Evolutionary conservation across 2,797 vertebrate species (phyloP).

Genomic region (Trichosurus vulpecula): DNA sequence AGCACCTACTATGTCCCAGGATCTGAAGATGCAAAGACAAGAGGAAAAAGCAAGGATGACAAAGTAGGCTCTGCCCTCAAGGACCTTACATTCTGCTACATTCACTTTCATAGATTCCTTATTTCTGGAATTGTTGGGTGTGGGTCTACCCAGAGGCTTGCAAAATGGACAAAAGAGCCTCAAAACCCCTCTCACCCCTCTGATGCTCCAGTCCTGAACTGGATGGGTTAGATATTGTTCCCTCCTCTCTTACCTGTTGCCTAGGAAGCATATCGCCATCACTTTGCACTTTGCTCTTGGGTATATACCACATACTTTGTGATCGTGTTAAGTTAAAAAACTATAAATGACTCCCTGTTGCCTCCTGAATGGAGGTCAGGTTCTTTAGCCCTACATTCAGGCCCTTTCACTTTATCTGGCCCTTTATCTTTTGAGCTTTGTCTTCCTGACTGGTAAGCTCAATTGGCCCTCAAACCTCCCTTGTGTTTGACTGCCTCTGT

Average conservation of each 20-base stretch:
- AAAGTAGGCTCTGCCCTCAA: neutral
- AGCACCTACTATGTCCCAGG: neutral
- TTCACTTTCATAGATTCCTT: slow-evolving; percentile 46
- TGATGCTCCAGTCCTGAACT: neutral
- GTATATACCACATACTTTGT: neutral
- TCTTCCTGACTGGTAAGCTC: neutral
- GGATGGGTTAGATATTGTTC: neutral
- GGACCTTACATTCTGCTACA: neutral
- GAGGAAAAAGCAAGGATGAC: neutral
- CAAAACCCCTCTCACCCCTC: neutral
- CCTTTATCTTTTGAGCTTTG: slow-evolving; percentile 6
- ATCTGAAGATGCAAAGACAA: neutral
- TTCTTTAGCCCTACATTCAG: neutral
- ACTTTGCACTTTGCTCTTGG: neutral
- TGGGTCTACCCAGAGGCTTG: slow-evolving; percentile 39
- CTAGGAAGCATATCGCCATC: neutral
- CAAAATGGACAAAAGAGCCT: slow-evolving; percentile 4
- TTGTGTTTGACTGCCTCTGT: neutral
- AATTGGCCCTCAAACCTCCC: neutral
- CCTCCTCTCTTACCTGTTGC: neutral
- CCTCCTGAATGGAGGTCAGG: neutral
- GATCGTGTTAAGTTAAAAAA: neutral
- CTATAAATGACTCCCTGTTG: neutral
- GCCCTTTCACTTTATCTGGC: neutral
- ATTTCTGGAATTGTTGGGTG: slow-evolving; percentile 30